phyloP scores from a whole-genome alignment of 2,888 invertebrate species.

The Synergus umbraculus region DNA sequence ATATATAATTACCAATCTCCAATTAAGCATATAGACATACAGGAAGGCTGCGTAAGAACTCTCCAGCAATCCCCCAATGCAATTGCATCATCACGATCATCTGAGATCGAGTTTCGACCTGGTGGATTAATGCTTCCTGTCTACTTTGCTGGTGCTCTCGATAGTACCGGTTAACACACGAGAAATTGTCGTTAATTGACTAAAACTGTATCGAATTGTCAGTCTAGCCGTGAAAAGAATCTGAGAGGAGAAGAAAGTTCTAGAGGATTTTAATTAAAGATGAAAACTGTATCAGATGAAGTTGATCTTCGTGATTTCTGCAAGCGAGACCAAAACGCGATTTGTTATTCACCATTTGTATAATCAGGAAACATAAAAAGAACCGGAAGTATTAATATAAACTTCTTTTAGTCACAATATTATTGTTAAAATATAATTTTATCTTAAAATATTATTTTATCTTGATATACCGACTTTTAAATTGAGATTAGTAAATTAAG shows the following conservation, averaged over 20 bases:
- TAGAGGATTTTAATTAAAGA: conserved; percentile 11
- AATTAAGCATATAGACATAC: conserved; percentile 1
- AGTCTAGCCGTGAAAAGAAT: not conserved
- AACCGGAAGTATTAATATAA: not conserved
- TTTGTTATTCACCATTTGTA: not conserved
- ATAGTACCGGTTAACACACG: conserved; percentile 25
- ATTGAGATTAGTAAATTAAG: too few species aligned
- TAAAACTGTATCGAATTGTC: conserved; percentile 39
- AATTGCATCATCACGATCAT: conserved; percentile 52
- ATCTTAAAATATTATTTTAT: not conserved
- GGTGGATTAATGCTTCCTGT: conserved; percentile 40
- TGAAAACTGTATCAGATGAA: not conserved
- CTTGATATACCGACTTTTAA: too few species aligned
- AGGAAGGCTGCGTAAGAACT: conserved; percentile 41
- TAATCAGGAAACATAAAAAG: conserved; percentile 1
- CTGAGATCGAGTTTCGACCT: conserved; percentile 34
- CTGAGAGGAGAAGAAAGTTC: conserved; percentile 27
- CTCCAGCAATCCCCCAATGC: conserved; percentile 50
- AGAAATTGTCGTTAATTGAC: conserved; percentile 38
- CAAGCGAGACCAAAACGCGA: not conserved
- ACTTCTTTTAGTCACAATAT: not conserved
- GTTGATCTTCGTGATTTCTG: not conserved
- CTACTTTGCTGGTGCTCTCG: conserved; percentile 23
- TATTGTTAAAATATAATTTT: not conserved
- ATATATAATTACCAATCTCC: not conserved